Evolutionary conservation across 2,113 vertebrate genomes (phyloP), one percentile per base, ranked within the genome.

Genomic region (Gallinago undulata): DNA sequence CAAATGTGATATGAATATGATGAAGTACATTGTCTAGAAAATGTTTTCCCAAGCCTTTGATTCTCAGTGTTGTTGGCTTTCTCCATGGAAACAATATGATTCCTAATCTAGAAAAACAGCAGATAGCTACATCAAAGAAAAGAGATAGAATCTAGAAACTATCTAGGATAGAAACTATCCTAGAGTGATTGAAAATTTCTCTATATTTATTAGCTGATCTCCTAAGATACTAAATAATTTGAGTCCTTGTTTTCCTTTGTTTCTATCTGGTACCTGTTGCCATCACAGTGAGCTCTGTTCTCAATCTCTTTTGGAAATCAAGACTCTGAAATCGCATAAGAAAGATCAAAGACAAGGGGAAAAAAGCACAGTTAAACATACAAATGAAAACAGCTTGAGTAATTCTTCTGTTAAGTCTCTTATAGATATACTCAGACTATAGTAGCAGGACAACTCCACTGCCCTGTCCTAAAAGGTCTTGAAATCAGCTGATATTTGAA

Each of bases 401-500:
- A 78, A 84, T 89, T 94, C 47, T 85, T 83, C 25, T 60, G 6
- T 72, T 82, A 93, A 25, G 48, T 63, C 47, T 80, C 55, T 92
- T 30, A 76, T 79, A 89, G n/a, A n/a, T 47, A 22, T 21, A 21
- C 28, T 90, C 57, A 80, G 37, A 30, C 84, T 53, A 62, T 39
- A 48, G 13, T 59, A 89, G 53, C 66, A 94, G 73, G 76, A 86
- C 9, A 93, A 23, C 69, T 47, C 39, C 19, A 74, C 19, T 90
- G 70, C 45, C 51, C 47, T 89, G 13, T 69, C 68, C 19, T 83
- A 19, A 14, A 84, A 95, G 70, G 35, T 76, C 67, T 59, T 37
- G 57, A 89, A 95, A 91, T 95, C 83, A 94, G 85, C 60, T 93
- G 77, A 39, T 39, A 70, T 84, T 94, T 96, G 88, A 85, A 95